Evolutionary conservation across 2,113 vertebrate species (phyloP).

Genomic region (Chauna torquata): DNA sequence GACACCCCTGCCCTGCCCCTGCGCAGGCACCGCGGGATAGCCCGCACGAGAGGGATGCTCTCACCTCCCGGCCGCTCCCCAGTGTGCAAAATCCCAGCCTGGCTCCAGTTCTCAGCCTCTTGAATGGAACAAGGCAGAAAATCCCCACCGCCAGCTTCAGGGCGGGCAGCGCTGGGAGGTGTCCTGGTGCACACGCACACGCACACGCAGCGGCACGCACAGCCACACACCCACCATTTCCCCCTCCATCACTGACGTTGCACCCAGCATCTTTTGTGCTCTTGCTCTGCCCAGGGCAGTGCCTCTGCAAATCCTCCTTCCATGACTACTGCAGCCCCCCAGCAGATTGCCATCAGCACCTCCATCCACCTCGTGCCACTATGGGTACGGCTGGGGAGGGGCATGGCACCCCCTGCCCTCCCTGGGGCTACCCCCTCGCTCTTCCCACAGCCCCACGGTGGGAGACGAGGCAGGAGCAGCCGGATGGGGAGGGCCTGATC

Average conservation of each 20-base stretch:
- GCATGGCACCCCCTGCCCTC: neutral
- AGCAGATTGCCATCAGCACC: neutral
- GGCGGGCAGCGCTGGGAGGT: neutral
- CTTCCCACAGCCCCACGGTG: neutral
- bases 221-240: neutral
- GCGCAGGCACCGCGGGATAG: neutral
- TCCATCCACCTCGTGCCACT: accelerated
- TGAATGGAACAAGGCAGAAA: neutral
- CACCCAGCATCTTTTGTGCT: slow-evolving; percentile 55
- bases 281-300: neutral
- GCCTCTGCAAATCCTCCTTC: neutral
- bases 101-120: neutral
- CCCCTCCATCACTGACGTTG: neutral
- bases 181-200: neutral
- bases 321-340: neutral
- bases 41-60: neutral
- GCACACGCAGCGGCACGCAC: neutral
- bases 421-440: neutral
- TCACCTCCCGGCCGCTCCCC: neutral
- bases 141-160: neutral
- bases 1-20: neutral
- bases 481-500: no score
- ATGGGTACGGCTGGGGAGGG: neutral
- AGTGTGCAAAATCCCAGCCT: neutral
- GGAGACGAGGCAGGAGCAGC: neutral